These are phyloP conservation scores for Sebastes diaconus DNA, from an alignment of 2,797 vertebrate genomes.

Conservation along the genomic window DNA sequence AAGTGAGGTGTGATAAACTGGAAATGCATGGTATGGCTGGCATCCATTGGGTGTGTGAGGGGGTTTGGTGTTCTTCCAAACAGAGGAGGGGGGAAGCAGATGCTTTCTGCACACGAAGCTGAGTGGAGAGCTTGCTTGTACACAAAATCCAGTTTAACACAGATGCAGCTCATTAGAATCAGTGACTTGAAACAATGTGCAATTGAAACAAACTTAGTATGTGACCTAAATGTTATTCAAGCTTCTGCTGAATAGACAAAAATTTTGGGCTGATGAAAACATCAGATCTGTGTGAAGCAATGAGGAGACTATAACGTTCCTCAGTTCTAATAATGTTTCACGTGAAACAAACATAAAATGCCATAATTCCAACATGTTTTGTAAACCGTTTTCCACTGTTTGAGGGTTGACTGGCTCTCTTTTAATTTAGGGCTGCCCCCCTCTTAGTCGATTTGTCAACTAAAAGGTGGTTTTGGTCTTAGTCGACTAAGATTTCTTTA, in stretches of 20 bases:
- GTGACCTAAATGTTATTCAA: neutral
- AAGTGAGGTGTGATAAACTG: slow-evolving; percentile 46
- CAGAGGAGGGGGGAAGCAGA: slow-evolving; percentile 38
- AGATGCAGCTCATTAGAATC: neutral
- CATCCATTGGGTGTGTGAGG: slow-evolving; percentile 59
- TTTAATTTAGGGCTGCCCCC: neutral
- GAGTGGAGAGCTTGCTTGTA: neutral
- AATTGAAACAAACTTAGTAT: neutral
- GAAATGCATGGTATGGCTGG: slow-evolving; percentile 59
- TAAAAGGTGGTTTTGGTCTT: too few species aligned
- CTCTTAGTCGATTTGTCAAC: too few species aligned
- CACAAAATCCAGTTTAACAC: slow-evolving; percentile 8
- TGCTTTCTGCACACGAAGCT: slow-evolving; percentile 25
- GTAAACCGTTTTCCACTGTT: neutral
- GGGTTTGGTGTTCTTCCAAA: slow-evolving; percentile 52
- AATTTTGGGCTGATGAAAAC: neutral
- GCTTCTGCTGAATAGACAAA: neutral
- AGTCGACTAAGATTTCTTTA: too few species aligned
- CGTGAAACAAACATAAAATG: neutral
- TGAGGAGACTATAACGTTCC: neutral
- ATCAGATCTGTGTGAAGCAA: neutral
- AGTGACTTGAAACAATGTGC: neutral
- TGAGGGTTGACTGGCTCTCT: neutral
- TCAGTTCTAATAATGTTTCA: neutral
- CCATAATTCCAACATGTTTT: neutral